Base-by-base conservation (phyloP, 2,113 vertebrate species). In the Marmota monax region DNA sequence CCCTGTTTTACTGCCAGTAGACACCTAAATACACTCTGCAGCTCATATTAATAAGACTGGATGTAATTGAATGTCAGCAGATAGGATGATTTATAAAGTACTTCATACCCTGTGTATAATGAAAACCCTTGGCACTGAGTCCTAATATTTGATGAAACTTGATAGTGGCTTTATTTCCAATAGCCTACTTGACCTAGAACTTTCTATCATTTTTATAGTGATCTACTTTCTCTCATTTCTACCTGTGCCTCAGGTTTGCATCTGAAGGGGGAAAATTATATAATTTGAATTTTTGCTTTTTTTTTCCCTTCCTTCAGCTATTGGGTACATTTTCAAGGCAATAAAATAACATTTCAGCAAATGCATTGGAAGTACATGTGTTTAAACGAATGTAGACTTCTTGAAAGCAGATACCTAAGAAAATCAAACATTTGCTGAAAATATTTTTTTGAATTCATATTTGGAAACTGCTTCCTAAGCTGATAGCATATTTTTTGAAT, bases 21-120 rank as follows among this genome's bases (percentile, higher is more conserved):
- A 92, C 94, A 97, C 93, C 3, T 48, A 92, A 98, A 97, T 97
- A 95, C 96, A 96, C 80, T 90, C 88, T 87, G 87, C 94, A 95
- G 95, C 98, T 98, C 98, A 95, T 98, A 98, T 98, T 98, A 98
- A 98, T 98, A 99, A 98, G 97, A 89, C 89, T 96, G 88, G 97
- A 96, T 98, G 94, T 98, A 99, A 98, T 98, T 98, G 97, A 89
- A 3, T 98, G 98, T 98, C 98, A 98, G 88, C 86, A 97, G 94
- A 98, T 98, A 97, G 32, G 94, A 96, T 98, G 98, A 98, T 98
- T 98, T 98, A 98, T 98, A 98, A 98, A 98, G 98, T 98, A 87
- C 80, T 98, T 97, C 70, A 67, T 90, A 95, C 56, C n/a, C 84
- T 95, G 97, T 96, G 34, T 96, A 96, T 97, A 98, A 98, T 98